Evolutionary conservation across 35 echinoderm and acorn worm species (phyloP), one percentile per base, ranked within the genome.

Genomic region (Acanthaster planci): DNA sequence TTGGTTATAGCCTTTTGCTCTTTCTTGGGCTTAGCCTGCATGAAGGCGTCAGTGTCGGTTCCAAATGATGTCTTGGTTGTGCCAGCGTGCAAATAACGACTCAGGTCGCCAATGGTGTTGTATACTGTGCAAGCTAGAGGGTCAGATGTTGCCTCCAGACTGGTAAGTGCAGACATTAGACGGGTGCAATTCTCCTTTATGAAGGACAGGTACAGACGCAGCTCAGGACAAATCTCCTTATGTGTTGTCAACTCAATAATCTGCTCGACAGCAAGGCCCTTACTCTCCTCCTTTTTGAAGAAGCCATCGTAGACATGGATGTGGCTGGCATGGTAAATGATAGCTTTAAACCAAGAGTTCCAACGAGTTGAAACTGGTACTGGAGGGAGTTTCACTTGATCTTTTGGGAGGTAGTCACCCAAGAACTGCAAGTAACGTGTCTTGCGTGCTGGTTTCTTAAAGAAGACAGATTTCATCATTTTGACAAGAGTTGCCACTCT

Each of bases 291-390:
- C 38, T 29, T 30, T 56, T 79, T 89, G 86, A 88, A 93, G 58
- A 93, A 93, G 12, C 86, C 86, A 15, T 84, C 80, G 67, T 93
- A 93, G n/a, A 89, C 23, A 40, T 93, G 91, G 37, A 89, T 52
- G 68, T 93, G 92, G 8, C 19, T 67, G 9, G 42, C 5, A 50
- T 93, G 86, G 59, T 93, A 93, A 7, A 40, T 72, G 17, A 93
- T 86, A 19, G 87, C 81, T 34, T 84, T n/a, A 51, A 85, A 93
- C 92, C 92, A 93, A 2, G 81, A 84, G 38, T 93, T 93, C 86
- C 92, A 93, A 18, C 58, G 52, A 18, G 87, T 85, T 77, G 53
- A 76, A 37, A 85, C 86, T 17, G 86, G 92, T 37, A 85, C 51
- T 19, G 76, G 86, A 2, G 86, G 86, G 16, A 89, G 76, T 38